Evolutionary conservation across 2,888 invertebrate species (phyloP).

Genomic region (Amphipoea lucens): DNA sequence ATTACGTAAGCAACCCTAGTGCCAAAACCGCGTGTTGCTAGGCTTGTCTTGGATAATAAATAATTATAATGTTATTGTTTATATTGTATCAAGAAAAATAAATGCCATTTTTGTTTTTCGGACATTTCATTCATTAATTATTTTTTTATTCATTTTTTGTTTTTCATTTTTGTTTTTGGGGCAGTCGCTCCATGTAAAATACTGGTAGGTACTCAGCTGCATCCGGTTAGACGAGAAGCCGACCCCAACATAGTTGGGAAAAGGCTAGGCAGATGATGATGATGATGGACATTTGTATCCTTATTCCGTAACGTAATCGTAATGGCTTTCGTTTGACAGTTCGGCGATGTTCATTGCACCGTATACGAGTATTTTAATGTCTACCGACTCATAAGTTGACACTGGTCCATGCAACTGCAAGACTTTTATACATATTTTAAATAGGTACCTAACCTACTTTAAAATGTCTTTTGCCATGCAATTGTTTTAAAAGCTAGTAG

Average conservation of each 20-base stretch:
- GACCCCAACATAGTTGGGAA: too few species aligned
- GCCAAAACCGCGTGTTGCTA: constrained; percentile 51
- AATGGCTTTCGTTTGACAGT: neutral
- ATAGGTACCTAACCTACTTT: neutral
- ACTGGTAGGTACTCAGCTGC: too few species aligned
- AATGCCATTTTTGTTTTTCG: neutral
- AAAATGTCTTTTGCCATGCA: neutral
- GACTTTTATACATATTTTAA: too few species aligned
- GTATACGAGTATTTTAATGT: neutral
- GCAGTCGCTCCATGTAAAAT: too few species aligned
- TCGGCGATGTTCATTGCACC: neutral
- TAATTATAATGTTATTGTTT: constrained; percentile 43
- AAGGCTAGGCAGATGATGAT: too few species aligned
- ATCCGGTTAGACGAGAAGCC: too few species aligned
- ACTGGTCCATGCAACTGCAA: neutral
- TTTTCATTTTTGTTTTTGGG: too few species aligned
- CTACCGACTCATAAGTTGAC: neutral
- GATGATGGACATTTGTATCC: neutral
- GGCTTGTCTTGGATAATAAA: constrained; percentile 18
- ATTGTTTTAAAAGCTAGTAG: neutral
- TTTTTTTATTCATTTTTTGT: too few species aligned
- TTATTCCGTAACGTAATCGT: neutral
- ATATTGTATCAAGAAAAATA: neutral
- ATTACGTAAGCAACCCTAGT: constrained; percentile 41
- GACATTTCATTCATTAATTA: too few species aligned